Base-by-base conservation (phyloP, 1,140 invertebrate species). In the Zaprionus lachaisei region DNA sequence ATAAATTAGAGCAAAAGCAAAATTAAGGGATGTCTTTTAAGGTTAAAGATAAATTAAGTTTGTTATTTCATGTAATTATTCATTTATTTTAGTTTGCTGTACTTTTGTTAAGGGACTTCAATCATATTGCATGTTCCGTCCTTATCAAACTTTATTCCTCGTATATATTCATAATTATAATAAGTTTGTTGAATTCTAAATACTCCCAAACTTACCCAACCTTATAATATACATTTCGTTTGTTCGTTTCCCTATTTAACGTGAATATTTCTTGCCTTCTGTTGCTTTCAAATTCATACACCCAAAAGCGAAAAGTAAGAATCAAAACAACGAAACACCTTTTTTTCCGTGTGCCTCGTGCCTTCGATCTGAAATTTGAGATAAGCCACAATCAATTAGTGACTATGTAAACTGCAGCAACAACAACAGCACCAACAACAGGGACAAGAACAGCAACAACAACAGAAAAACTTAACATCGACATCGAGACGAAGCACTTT, bases 361-460 rank as follows among this genome's bases (percentile, higher is more conserved):
- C 72, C 72, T 77, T 37, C 69, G 79, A 85, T 90, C 75, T 85
- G 77, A 90, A 90, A 90, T 80, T 80, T 56, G 72, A 89, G 85
- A 89, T 89, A 89, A 80, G 81, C 81, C 74, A 77, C 68, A 62
- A 87, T 79, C 85, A 89, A 89, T 90, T 89, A 89, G 85, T 79
- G 69, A 62, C 73, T 89, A 68, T 79, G 74, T 89, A 90, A 84
- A 89, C 79, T 81, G 44, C 66, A 77, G 60, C 76, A 79, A 57
- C 61, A 68, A 63, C 34, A 64, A 64, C 31, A 44, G 11, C 20
- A 20, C 1, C 41, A 17, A 4, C 11, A 26, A 61, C 22, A 47
- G 11, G 22, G 14, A 20, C 22, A 55, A 55, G 17, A 26, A 55
- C 20, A 51, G n/a, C 2, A 15, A 12, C 12, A 38, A 4, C 37